Evolutionary conservation across 1,140 invertebrate species (phyloP), one percentile per base, ranked within the genome.

Genomic region (Scaptomyza hsui): DNA sequence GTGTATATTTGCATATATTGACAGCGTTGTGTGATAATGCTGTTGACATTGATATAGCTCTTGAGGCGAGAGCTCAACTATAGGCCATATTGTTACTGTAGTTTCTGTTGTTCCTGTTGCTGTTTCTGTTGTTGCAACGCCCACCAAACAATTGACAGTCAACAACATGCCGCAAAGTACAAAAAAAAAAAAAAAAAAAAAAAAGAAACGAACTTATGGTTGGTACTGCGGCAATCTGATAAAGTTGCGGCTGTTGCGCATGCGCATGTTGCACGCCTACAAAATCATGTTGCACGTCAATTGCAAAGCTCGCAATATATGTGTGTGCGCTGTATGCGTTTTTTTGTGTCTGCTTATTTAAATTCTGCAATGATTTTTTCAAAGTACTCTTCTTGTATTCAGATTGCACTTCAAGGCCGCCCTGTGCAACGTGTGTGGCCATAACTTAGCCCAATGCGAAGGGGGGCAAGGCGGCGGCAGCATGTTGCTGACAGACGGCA

Each of bases 261-360:
- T 89, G 83, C 85, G 83, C 89, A 90, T 90, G 89, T 90, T 90
- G 81, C 86, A 89, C 89, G 89, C 89, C 89, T 89, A 90, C 89
- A 90, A 90, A 90, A 89, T 90, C 89, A 90, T 90, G 89, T 90
- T 89, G 89, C 89, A 88, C 77, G 89, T 90, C 89, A 90, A 80
- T 90, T 67, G 73, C 63, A 75, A 51, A 60, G 74, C 82, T 55
- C 78, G 73, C 71, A 75, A 82, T 76, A 79, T 81, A 79, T 80
- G 86, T 80, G 37, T 69, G 64, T 35, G 56, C 45, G 48, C 15
- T 71, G 44, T 55, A 35, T 69, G 47, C 47, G 55, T 52, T 37
- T 37, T 37, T 67, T 60, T 18, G 39, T 47, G 79, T 70, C 57
- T 70, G 65, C 75, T 85, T 78, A 85, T 85, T 85, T 83, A 85